Evolutionary conservation across 1,140 invertebrate species (phyloP).

Genomic region (Plodia interpunctella): DNA sequence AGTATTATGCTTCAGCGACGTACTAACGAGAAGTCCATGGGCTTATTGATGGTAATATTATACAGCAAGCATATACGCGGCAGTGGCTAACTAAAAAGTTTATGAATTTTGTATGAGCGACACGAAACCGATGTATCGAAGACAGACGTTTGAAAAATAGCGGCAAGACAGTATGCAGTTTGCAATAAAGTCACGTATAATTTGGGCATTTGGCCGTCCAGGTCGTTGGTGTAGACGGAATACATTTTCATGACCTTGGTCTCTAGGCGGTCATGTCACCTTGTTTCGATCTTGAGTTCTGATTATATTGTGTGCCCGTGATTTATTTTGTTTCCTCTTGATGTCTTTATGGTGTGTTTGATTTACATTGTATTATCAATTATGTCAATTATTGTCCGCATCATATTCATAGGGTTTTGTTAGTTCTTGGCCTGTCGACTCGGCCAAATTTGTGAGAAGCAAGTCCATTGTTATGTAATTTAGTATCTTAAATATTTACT

Average conservation of each 20-base stretch:
- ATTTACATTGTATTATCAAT: too few species aligned
- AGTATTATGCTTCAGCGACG: neutral
- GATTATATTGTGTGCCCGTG: neutral
- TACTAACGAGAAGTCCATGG: constrained; percentile 19
- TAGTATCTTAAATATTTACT: too few species aligned
- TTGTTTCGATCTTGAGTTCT: constrained; percentile 13
- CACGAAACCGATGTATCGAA: constrained; percentile 41
- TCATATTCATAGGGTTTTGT: too few species aligned
- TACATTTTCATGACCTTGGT: constrained; percentile 40
- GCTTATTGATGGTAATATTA: constrained; percentile 57
- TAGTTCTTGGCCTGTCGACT: too few species aligned
- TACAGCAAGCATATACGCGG: constrained; percentile 30
- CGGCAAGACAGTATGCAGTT: constrained; percentile 55
- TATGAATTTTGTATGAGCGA: constrained; percentile 56
- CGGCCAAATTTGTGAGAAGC: too few species aligned
- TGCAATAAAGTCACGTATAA: constrained; percentile 59
- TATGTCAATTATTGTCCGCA: too few species aligned
- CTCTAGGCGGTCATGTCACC: constrained; percentile 17
- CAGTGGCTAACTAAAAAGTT: constrained; percentile 28
- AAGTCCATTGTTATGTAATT: too few species aligned
- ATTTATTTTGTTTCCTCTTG: neutral
- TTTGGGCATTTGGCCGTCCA: constrained; percentile 56
- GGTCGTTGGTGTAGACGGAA: constrained; percentile 36
- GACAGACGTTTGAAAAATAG: constrained; percentile 42
- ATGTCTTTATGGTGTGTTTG: too few species aligned